Conservation (phyloP, 1,140 invertebrate genomes). For the Liolophura sinensis region DNA sequence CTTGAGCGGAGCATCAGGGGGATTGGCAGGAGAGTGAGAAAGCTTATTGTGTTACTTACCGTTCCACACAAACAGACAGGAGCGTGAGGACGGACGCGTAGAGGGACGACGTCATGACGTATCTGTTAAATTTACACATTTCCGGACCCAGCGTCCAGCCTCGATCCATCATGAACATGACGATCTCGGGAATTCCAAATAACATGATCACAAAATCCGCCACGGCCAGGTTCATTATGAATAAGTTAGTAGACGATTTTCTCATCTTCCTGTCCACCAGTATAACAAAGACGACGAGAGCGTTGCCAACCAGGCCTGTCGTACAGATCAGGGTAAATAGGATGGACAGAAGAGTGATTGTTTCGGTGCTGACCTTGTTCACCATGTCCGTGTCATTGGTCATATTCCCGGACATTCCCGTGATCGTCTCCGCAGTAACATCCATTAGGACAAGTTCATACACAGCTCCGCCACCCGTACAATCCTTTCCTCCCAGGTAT, state of each 20-base stretch:
- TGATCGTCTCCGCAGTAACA: too few species aligned
- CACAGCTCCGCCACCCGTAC: too few species aligned
- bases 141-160: constrained; percentile 52
- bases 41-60: constrained; percentile 36
- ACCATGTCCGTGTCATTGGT: too few species aligned
- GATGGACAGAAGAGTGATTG: constrained; percentile 24
- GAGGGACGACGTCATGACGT: constrained; percentile 46
- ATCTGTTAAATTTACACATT: constrained; percentile 48
- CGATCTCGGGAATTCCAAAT: constrained; percentile 55
- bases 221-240: constrained; percentile 57
- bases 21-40: too few species aligned
- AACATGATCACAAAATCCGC: constrained; percentile 55
- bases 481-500: too few species aligned
- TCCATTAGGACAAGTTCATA: too few species aligned
- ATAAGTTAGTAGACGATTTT: constrained; percentile 52
- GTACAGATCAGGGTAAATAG: constrained; percentile 35
- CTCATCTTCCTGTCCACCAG: constrained; percentile 51
- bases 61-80: constrained; percentile 55
- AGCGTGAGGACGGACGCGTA: constrained; percentile 57
- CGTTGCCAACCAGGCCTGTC: constrained; percentile 45
- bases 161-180: constrained; percentile 52
- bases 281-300: constrained; percentile 53
- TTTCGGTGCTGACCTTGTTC: not conserved
- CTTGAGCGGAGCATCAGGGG: too few species aligned
- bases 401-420: too few species aligned